These are phyloP conservation scores for Tethea ocularis DNA, from an alignment of 2,888 invertebrate genomes.

Conservation along the genomic window DNA sequence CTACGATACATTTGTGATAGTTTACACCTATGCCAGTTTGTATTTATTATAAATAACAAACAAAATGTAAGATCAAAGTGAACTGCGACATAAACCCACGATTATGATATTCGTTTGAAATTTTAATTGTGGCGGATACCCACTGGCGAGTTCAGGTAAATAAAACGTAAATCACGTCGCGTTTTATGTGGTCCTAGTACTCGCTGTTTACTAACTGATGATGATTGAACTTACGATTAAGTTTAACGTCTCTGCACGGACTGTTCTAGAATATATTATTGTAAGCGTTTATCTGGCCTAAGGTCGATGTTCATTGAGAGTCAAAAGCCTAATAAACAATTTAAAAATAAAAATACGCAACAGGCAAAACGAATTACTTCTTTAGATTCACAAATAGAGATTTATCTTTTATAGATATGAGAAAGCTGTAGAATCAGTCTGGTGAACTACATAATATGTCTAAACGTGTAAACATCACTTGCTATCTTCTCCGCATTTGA, in stretches of 20 bases:
- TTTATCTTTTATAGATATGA: no score
- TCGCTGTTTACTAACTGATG: conserved; percentile 10
- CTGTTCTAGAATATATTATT: no score
- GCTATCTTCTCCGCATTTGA: neutral
- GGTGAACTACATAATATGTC: neutral
- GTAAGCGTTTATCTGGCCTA: no score
- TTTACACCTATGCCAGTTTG: conserved; percentile 5
- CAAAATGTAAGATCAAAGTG: conserved; percentile 39
- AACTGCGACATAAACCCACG: conserved; percentile 20
- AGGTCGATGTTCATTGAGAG: no score
- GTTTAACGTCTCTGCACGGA: neutral
- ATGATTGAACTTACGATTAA: neutral
- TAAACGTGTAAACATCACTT: neutral
- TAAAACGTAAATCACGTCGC: conserved; percentile 44
- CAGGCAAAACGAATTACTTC: no score
- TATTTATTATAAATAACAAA: conserved; percentile 16
- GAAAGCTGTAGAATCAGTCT: no score
- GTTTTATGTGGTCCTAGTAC: conserved; percentile 34
- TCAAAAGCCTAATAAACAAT: no score
- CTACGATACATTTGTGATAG: conserved; percentile 3
- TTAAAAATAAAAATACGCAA: no score
- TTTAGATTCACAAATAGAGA: no score
- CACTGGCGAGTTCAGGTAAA: conserved; percentile 33
- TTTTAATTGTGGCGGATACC: conserved; percentile 36
- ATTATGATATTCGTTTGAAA: conserved; percentile 52